phyloP scores from a whole-genome alignment of 2,797 vertebrate species.

The Xerus rutilus region DNA sequence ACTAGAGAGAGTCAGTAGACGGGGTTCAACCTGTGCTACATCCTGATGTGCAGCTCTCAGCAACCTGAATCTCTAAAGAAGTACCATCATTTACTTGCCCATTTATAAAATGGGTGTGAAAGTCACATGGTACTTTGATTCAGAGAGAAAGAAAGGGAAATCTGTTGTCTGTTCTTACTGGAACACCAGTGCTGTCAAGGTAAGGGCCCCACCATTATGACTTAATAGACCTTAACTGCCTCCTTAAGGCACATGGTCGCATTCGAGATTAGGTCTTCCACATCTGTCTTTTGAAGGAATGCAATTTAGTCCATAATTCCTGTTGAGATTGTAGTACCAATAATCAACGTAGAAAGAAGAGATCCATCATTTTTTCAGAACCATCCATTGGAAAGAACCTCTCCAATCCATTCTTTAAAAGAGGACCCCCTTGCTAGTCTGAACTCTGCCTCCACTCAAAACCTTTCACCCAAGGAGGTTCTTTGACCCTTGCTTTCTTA shows the following conservation, averaged over 20 bases:
- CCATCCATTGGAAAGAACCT: too few relatives aligned
- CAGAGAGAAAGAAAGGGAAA: background rate
- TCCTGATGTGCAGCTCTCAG: background rate
- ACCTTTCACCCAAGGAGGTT: background rate
- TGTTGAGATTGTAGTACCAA: background rate
- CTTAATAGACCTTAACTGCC: background rate
- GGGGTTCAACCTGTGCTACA: background rate
- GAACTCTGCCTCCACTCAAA: background rate
- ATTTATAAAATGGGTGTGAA: background rate
- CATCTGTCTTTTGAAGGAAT: background rate
- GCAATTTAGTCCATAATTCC: background rate
- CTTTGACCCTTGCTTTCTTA: background rate
- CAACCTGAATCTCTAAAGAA: background rate
- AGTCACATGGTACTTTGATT: background rate
- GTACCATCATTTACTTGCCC: background rate
- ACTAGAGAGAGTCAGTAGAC: background rate
- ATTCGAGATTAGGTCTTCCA: background rate
- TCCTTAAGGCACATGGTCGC: background rate
- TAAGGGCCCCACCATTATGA: background rate
- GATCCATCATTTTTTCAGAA: too few relatives aligned
- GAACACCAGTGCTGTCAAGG: background rate
- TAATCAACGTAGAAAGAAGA: background rate
- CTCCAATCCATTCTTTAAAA: background rate
- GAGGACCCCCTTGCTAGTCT: background rate
- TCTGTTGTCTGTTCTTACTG: background rate